These are phyloP conservation scores for Notospermus geniculatus DNA, from an alignment of 1,140 invertebrate species.

Conservation along the genomic window DNA sequence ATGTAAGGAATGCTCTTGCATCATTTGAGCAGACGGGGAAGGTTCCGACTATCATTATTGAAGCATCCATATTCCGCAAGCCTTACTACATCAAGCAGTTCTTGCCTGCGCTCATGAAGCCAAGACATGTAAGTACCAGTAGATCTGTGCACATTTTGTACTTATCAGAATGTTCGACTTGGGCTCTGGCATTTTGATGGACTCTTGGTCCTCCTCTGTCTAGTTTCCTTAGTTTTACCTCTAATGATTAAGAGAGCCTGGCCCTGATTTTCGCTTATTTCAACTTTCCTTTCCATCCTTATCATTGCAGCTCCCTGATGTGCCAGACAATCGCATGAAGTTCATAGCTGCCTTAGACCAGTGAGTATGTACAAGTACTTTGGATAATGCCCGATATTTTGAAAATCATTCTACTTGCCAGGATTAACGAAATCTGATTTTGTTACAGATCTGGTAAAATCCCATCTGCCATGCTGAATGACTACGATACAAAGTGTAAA, in stretches of 20 bases:
- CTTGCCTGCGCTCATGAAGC: constrained; percentile 32
- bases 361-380: not conserved
- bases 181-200: no score
- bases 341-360: constrained; percentile 10
- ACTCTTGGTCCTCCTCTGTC: no score
- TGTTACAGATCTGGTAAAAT: no score
- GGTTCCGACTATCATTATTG: constrained; percentile 38
- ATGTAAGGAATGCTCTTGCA: constrained; percentile 32
- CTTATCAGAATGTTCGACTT: not conserved
- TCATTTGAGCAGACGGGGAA: constrained; percentile 31
- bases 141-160: not conserved
- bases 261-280: no score
- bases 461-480: no score
- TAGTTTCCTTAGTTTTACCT: no score
- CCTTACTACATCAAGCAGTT: constrained; percentile 40
- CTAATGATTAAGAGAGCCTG: no score
- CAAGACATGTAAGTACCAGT: constrained; percentile 39
- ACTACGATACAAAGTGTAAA: no score
- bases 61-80: constrained; percentile 41
- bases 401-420: no score
- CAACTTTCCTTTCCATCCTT: no score
- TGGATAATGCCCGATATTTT: no score
- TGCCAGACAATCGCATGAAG: constrained; percentile 10
- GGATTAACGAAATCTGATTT: no score
- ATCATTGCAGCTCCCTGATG: constrained; percentile 12